Base-by-base conservation (phyloP, 2,888 invertebrate genomes). In the Phorcus lineatus region DNA sequence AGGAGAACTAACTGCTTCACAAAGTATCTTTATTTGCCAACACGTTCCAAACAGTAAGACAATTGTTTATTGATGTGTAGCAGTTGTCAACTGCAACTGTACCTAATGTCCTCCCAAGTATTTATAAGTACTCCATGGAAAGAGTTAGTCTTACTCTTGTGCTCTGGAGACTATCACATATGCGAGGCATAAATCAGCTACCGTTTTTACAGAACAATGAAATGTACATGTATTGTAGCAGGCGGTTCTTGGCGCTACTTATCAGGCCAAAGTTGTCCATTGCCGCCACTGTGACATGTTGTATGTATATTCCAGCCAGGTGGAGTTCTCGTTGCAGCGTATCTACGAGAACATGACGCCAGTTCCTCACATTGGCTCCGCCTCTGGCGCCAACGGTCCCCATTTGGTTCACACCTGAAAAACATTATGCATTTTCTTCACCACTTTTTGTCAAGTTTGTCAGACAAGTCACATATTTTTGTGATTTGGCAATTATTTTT, bases 401-500 rank as follows among this genome's bases (percentile, higher is more conserved):
- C 9, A 28, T 62, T 62, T 62, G 24, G 28, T 62, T 62, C 62
- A 62, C 62, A 62, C 62, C 62, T 62, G 62, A 62, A 62, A 24
- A 62, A 62, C 62, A 62, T 62, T 62, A 28, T 28, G 24, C 62
- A 62, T 62, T 62, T 62, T 62, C 62, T 28, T 28, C 62, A 62
- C 62, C 62, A 62, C 28, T 62, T 62, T 62, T 62, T 62, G 28
- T 24, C 62, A 62, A 28, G 62, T 28, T 62, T 28, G 62, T 62
- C 28, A 31, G 62, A 62, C 62, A 62, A 22, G 62, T 62, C 62
- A 24, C 62, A 62, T 24, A 62, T 62, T 62, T 62, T 62, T 62
- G 62, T 62, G 28, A 62, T 62, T 62, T 62, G 28, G 62, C 62
- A 28, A 62, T 62, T 62, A 62, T 28, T 62, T 62, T 62, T 62